Evolutionary conservation across 2,888 invertebrate species (phyloP).

Genomic region (Unio delphinus): DNA sequence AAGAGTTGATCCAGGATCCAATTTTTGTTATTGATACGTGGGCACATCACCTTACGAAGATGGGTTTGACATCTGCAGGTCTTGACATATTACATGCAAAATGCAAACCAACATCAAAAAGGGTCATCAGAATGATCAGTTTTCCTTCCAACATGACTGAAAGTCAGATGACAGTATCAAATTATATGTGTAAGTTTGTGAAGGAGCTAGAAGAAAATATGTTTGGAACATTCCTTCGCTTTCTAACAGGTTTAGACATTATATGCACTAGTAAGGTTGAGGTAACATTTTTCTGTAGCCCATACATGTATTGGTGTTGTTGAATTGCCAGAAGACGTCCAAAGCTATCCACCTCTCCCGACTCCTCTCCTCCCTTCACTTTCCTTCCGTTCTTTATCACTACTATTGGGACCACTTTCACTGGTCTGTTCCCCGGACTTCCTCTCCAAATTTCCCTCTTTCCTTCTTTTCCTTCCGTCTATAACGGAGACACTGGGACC

Average conservation of each 20-base stretch:
- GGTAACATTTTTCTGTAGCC: background rate
- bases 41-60: background rate
- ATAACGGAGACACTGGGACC: no score
- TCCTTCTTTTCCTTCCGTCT: no score
- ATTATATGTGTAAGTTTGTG: background rate
- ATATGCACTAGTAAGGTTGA: background rate
- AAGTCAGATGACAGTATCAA: background rate
- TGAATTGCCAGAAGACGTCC: background rate
- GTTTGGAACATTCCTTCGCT: background rate
- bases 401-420: no score
- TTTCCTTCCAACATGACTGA: background rate
- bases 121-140: background rate
- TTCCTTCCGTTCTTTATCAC: no score
- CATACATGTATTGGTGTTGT: background rate
- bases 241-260: background rate
- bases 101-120: background rate
- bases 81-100: background rate
- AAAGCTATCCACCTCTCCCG: background rate
- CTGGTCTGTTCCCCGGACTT: no score
- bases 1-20: background rate
- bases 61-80: no score
- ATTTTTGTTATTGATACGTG: constrained; percentile 1
- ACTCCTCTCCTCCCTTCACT: no score
- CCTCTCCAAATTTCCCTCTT: no score
- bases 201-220: background rate